Evolutionary conservation across 2,113 vertebrate species (phyloP).

Genomic region (Tauraco erythrolophus): DNA sequence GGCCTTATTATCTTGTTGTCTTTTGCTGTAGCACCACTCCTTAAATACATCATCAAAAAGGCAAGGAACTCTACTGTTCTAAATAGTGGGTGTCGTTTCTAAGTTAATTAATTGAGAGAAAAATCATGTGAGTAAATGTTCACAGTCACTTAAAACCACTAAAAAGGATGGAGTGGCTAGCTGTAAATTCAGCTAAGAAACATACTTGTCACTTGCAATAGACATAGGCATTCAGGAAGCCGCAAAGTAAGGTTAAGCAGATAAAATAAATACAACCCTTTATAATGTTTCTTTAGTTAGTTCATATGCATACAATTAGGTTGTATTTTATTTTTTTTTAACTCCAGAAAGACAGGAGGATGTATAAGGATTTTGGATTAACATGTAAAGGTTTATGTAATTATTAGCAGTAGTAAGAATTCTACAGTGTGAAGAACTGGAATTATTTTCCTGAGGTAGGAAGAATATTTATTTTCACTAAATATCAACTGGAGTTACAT

Average conservation of each 20-base stretch:
- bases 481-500: neutral
- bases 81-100: conserved; percentile 4
- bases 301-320: neutral
- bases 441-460: neutral
- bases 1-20: neutral
- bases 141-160: conserved; percentile 9
- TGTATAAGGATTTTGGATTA: neutral
- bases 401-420: neutral
- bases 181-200: conserved; percentile 47
- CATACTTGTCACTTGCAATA: neutral
- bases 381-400: neutral
- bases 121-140: conserved; percentile 8
- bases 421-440: neutral
- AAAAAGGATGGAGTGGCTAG: neutral
- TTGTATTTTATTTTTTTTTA: neutral
- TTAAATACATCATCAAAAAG: neutral
- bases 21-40: neutral
- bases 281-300: neutral
- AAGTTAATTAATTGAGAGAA: conserved; percentile 34
- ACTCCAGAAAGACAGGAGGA: neutral
- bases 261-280: neutral
- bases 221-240: neutral
- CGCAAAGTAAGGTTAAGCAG: neutral
- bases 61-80: neutral
- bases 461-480: neutral